Percentiles rank a stretch among this genome's conserved stretches.
These are phyloP conservation scores for Panthera tigris DNA, from an alignment of 2,113 vertebrate species.

Conservation along the genomic window DNA sequence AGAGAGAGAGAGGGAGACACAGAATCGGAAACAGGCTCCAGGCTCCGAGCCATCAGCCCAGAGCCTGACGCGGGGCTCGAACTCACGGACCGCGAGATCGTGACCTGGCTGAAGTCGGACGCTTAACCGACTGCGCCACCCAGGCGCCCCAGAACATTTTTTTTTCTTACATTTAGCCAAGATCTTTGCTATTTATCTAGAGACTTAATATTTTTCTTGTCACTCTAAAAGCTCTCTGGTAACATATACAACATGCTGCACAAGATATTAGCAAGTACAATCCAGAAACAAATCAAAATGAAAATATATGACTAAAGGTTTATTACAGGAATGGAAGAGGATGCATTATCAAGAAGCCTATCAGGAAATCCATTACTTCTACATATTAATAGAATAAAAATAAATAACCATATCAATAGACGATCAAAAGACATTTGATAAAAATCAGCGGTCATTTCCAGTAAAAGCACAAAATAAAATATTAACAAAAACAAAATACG, in stretches of 20 bases:
- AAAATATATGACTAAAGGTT: neutral
- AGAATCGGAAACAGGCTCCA: too few species aligned
- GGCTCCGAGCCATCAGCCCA: too few species aligned
- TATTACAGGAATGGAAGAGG: neutral
- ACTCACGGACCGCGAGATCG: too few species aligned
- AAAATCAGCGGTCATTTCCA: neutral
- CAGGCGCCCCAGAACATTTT: too few species aligned
- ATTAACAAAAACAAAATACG: neutral
- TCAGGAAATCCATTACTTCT: neutral
- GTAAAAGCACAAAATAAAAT: slow-evolving; percentile 3
- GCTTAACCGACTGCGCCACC: too few species aligned
- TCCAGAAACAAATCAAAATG: neutral
- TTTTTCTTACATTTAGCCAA: neutral
- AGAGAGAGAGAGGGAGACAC: too few species aligned
- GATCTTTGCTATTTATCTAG: neutral
- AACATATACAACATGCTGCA: neutral
- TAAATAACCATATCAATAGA: neutral
- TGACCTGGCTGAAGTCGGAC: too few species aligned
- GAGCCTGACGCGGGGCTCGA: too few species aligned
- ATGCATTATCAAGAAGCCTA: neutral
- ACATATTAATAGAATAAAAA: slow-evolving; percentile 8
- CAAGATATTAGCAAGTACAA: neutral
- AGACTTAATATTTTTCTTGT: neutral
- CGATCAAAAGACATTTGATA: neutral
- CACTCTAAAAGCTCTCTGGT: neutral